Evolutionary conservation across 1,140 invertebrate genomes (phyloP).

Genomic region (Eriosoma lanigerum): DNA sequence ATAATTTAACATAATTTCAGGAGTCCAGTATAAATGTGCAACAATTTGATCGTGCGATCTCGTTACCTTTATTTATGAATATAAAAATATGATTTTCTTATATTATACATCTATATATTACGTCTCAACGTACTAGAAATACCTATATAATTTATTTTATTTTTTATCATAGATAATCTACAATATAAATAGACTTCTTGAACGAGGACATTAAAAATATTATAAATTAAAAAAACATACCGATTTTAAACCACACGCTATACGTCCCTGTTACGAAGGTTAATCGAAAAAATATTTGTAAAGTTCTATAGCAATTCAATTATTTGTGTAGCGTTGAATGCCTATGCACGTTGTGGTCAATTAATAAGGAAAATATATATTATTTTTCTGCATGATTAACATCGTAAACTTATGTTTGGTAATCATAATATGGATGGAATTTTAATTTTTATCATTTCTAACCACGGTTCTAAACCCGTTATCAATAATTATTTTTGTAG

Average conservation of each 20-base stretch:
- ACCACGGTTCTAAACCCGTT: too few relatives aligned
- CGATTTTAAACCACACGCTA: neutral
- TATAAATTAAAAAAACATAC: neutral
- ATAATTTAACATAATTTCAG: too few relatives aligned
- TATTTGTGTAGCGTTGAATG: neutral
- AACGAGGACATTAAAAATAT: neutral
- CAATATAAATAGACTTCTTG: neutral
- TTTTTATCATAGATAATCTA: neutral
- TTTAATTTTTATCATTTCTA: too few relatives aligned
- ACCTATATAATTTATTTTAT: neutral
- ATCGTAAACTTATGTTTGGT: neutral
- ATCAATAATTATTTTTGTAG: too few relatives aligned
- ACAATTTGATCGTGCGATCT: neutral
- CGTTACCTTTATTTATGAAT: neutral
- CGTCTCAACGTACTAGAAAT: neutral
- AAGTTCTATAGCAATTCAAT: neutral
- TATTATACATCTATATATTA: neutral
- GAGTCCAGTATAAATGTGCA: neutral
- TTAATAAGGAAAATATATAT: neutral
- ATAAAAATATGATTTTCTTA: neutral
- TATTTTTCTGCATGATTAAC: neutral
- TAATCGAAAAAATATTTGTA: neutral
- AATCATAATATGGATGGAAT: too few relatives aligned
- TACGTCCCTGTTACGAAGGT: constrained; percentile 29
- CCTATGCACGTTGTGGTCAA: neutral